These are phyloP conservation scores for Malacosoma neustria DNA, from an alignment of 2,888 invertebrate species.

Conservation along the genomic window DNA sequence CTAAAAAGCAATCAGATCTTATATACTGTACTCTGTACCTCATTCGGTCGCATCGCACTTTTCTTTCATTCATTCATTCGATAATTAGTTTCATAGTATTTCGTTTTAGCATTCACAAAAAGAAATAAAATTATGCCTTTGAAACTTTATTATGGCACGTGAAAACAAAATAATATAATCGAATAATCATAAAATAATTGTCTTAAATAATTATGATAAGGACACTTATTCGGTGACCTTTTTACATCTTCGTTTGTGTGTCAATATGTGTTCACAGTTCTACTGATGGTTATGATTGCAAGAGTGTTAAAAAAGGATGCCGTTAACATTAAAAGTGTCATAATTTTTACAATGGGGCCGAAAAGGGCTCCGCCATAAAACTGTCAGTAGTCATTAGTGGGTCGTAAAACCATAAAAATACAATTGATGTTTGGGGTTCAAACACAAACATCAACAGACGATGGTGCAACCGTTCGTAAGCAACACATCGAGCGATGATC, in stretches of 20 bases:
- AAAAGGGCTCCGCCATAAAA: conserved; percentile 69
- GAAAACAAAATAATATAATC: not conserved
- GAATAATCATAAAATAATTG: conserved; percentile 4
- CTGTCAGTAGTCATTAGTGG: conserved; percentile 39
- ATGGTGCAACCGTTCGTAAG: conserved; percentile 49
- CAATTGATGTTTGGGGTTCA: conserved; percentile 45
- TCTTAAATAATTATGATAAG: conserved; percentile 31
- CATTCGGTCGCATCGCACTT: too few species aligned
- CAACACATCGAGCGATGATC: conserved; percentile 57
- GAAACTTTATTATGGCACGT: not conserved
- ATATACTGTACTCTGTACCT: too few species aligned
- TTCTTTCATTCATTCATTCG: conserved; percentile 1
- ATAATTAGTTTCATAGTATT: conserved; percentile 1
- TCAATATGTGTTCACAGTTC: conserved; percentile 34
- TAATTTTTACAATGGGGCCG: conserved; percentile 62
- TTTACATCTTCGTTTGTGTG: conserved; percentile 39
- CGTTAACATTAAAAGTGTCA: conserved; percentile 14
- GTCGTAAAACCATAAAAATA: conserved; percentile 54
- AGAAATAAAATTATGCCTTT: conserved; percentile 2
- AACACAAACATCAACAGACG: conserved; percentile 44
- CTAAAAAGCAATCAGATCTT: too few species aligned
- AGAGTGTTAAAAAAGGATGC: not conserved
- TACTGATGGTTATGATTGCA: not conserved
- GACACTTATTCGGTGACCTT: conserved; percentile 56
- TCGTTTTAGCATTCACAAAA: conserved; percentile 4